These are phyloP conservation scores for Telmatherina bonti DNA, from an alignment of 2,797 vertebrate genomes.

Conservation along the genomic window DNA sequence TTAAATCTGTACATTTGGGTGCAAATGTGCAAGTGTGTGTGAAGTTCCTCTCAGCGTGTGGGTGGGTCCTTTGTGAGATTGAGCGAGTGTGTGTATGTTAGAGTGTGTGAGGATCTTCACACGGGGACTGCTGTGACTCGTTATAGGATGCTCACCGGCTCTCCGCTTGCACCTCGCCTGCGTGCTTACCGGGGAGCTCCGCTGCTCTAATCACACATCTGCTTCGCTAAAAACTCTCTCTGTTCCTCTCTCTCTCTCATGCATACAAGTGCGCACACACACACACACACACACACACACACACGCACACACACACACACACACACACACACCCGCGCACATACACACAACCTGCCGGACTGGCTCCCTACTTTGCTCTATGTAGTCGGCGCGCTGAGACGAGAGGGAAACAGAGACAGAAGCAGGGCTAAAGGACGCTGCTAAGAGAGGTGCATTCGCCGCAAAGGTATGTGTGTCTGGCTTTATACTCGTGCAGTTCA, in stretches of 20 bases:
- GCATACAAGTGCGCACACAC: slow-evolving; percentile 19
- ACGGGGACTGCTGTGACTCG: slow-evolving; percentile 74
- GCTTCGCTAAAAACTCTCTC: slow-evolving; percentile 47
- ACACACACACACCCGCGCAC: slow-evolving; percentile 16
- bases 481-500: slow-evolving; percentile 81
- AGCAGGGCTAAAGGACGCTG: slow-evolving; percentile 49
- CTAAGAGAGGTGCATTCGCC: slow-evolving; percentile 47
- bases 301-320: slow-evolving; percentile 21
- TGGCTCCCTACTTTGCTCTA: slow-evolving; percentile 53
- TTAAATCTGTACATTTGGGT: slow-evolving; percentile 21
- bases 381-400: slow-evolving; percentile 82
- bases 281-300: too few relatives aligned
- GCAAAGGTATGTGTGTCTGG: slow-evolving; percentile 86
- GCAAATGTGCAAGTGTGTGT: slow-evolving; percentile 31
- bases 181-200: slow-evolving; percentile 59
- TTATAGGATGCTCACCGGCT: slow-evolving; percentile 87
- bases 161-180: slow-evolving; percentile 76
- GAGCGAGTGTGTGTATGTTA: slow-evolving; percentile 47
- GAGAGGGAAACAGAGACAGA: slow-evolving; percentile 82
- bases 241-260: slow-evolving; percentile 18
- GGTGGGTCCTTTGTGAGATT: slow-evolving; percentile 48
- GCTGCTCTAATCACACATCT: slow-evolving; percentile 63
- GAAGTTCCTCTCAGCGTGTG: slow-evolving; percentile 44
- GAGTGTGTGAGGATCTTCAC: slow-evolving; percentile 68
- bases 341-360: slow-evolving; percentile 81